Evolutionary conservation across 2,797 vertebrate genomes (phyloP).

Genomic region (Schizopygopsis malacanthus): DNA sequence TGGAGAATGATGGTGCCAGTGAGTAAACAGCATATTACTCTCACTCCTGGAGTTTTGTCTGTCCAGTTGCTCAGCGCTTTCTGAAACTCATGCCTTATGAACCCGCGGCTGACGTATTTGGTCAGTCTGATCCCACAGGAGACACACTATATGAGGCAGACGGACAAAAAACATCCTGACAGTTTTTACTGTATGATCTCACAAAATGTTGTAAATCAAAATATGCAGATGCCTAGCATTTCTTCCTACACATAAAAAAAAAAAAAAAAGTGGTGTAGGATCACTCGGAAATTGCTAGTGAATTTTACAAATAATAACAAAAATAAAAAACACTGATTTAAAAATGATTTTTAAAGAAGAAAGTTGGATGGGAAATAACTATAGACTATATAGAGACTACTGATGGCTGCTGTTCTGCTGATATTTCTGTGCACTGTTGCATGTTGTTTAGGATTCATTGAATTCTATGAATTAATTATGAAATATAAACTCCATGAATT

Average conservation of each 20-base stretch:
- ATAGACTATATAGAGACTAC: not conserved
- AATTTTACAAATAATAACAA: not conserved
- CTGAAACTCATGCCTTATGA: constrained; percentile 5
- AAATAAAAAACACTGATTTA: not conserved
- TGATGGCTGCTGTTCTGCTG: not conserved
- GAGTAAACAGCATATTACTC: constrained; percentile 37
- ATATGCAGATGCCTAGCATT: not conserved
- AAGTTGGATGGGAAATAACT: not conserved
- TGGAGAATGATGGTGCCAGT: constrained; percentile 32
- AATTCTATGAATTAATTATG: constrained; percentile 23
- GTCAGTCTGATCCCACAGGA: not conserved
- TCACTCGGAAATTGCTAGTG: not conserved
- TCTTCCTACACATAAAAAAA: not conserved
- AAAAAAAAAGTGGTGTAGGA: too few relatives aligned
- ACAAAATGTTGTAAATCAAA: not conserved
- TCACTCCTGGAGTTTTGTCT: not conserved
- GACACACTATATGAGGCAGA: not conserved
- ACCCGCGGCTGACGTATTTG: constrained; percentile 5
- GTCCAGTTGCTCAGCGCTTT: constrained; percentile 1
- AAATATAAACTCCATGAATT: constrained; percentile 7
- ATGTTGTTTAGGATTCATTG: constrained; percentile 1
- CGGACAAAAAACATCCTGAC: not conserved
- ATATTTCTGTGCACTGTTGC: not conserved
- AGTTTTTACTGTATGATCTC: not conserved
- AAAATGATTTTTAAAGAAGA: not conserved